Base-by-base conservation (phyloP, 2,888 invertebrate species). In the Mechanitis messenoides region DNA sequence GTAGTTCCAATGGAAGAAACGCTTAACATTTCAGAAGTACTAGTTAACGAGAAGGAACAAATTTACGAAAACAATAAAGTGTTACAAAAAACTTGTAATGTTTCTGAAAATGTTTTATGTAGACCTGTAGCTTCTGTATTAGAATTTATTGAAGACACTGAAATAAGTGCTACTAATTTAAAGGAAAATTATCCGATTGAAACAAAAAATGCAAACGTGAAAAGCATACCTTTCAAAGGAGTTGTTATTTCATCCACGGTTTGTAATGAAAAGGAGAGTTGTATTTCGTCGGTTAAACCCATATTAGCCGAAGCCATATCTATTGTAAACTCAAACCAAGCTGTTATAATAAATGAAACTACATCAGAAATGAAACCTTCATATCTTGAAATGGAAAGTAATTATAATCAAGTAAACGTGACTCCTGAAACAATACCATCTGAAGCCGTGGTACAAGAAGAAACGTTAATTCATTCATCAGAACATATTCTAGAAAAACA, bases 391-490 rank as follows among this genome's bases (percentile, higher is more conserved):
- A 80, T 79, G 63, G 65, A 69, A 35, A 69, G 70, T 55, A 73
- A 76, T 61, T 45, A 74, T 11, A 67, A 75, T 58, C 71, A 79
- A 72, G 84, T 72, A n/a, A 85, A 78, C 56, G 87, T 87, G 3
- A 77, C 76, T 54, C 76, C 80, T 67, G 80, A 74, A 55, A 77
- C 91, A 57, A 83, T 91, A 20, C 89, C 91, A 68, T 85, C 80
- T 66, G 92, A 93, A 72, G 93, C 93, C 20, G 76, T 93, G 60
- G 90, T 90, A 58, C 91, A 89, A 68, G 91, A 86, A 69, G 89
- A 93, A 90, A 82, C 92, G 35, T 80, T 91, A 56, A 75, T 92
- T 35, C 84, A 87, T 72, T 80, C 85, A 11, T 87, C 85, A 12
- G 88, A 91, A 72, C 79, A 90, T n/a, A 69, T 76, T 54, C 71